Evolutionary conservation across 2,888 invertebrate genomes (phyloP).

Genomic region (Hydrotaea diabolus): DNA sequence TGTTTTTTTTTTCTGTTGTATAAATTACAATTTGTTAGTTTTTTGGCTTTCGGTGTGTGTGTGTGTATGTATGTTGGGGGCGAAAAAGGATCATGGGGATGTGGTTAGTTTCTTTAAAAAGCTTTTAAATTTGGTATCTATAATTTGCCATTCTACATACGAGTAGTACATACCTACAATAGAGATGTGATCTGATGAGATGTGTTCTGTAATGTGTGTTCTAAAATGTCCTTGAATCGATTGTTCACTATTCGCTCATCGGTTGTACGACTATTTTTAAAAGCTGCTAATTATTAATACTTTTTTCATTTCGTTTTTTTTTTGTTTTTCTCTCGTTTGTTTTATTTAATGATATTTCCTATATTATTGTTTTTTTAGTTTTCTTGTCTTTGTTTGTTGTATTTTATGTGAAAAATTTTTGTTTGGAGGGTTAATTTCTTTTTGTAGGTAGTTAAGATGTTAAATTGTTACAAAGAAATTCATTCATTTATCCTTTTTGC

Average conservation of each 20-base stretch:
- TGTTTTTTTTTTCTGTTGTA: background rate
- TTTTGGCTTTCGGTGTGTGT: background rate
- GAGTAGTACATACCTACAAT: background rate
- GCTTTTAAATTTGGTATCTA: conserved; percentile 9
- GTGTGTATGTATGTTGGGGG: background rate
- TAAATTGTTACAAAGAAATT: conserved; percentile 11
- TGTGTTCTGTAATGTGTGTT: background rate
- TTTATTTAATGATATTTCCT: conserved; percentile 17
- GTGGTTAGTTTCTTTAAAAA: background rate
- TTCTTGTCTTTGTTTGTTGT: conserved; percentile 2
- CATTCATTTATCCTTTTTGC: background rate
- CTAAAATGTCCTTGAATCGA: conserved; percentile 1
- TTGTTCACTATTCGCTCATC: conserved; percentile 18
- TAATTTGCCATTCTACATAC: conserved; percentile 19
- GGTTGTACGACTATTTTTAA: conserved; percentile 55
- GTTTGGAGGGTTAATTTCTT: conserved; percentile 67
- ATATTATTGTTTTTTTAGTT: conserved; percentile 22
- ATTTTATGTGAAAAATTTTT: conserved; percentile 46
- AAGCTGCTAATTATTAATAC: conserved; percentile 63
- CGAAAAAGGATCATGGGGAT: background rate
- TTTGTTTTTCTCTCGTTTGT: conserved; percentile 19
- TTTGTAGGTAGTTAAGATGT: conserved; percentile 67
- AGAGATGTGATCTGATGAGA: background rate
- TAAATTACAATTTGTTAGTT: background rate
- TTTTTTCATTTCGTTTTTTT: conserved; percentile 51